Percentiles rank a stretch among this genome's conserved stretches.
Conservation (phyloP, 2,888 invertebrate genomes). For the Meiosimyza decipiens region DNA sequence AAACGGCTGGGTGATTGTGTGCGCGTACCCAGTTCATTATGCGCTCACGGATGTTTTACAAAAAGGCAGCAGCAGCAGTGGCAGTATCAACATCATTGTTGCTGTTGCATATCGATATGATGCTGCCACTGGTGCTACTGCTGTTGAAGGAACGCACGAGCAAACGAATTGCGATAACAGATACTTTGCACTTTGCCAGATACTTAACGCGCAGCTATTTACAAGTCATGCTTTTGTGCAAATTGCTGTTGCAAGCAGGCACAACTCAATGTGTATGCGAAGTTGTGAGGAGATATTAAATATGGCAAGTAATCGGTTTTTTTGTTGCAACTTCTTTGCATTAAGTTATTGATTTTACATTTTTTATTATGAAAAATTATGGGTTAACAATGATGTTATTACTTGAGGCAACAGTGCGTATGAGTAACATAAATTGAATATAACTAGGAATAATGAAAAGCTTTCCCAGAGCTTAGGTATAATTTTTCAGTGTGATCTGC, state of each 20-base stretch:
- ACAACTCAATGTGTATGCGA: background rate
- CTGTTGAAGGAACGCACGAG: conserved; percentile 31
- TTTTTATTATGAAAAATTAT: no score
- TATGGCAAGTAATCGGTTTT: no score
- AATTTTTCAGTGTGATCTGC: no score
- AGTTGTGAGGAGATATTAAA: no score
- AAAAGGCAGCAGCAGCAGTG: conserved; percentile 22
- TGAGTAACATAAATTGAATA: background rate
- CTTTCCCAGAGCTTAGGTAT: no score
- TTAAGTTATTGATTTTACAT: no score
- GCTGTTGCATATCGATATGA: background rate
- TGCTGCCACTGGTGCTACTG: conserved; percentile 11
- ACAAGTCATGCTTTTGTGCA: conserved; percentile 64
- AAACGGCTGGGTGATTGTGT: conserved; percentile 60
- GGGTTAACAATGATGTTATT: no score
- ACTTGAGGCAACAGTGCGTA: conserved; percentile 9
- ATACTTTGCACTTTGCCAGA: conserved; percentile 66
- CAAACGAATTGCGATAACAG: conserved; percentile 44
- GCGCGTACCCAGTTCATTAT: conserved; percentile 65
- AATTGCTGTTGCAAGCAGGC: conserved; percentile 45
- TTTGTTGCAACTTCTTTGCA: no score
- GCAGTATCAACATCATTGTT: conserved; percentile 17
- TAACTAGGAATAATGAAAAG: no score
- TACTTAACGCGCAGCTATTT: conserved; percentile 65
- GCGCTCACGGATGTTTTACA: conserved; percentile 51